Base-by-base conservation (phyloP, 1,140 invertebrate genomes). In the Zophobas atratus region DNA sequence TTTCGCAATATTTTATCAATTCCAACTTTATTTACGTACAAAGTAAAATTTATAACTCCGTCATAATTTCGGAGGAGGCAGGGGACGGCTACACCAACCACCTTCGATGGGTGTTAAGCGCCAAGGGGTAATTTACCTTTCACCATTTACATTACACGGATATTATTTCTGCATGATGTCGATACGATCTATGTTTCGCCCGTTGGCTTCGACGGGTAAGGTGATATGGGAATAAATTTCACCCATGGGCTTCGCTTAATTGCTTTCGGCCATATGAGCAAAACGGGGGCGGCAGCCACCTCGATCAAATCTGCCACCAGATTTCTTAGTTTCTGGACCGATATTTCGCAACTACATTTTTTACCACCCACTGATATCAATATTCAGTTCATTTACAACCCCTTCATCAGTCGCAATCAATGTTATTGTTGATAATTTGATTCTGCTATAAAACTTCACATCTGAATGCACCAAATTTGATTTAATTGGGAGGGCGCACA, bases 1-100 rank as follows among this genome's bases (percentile, higher is more conserved):
- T 86, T 86, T 83, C 77, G 86, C 85, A 86, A 86, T 86, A 86
- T 86, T 86, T 86, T 86, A 86, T 86, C 86, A 86, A 86, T 86
- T 86, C 85, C 81, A 84, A 86, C 85, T 86, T 86, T 86, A 86
- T 86, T 86, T 86, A 86, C 85, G 86, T 86, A 85, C 85, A 86
- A 86, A 86, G 84, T 85, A 83, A 85, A 86, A 86, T 86, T 86
- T 86, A 86, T 85, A 86, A 85, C 84, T 84, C 79, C 80, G 83
- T 82, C 83, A 85, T 85, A 84, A 85, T 84, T 83, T 82, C 80
- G 75, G 70, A 78, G 75, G 78, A 63, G 49, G 55, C 33, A 36
- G 41, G 60, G 38, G 60, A 6, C 36, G 38, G 39, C 60, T 3
- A 20, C 49, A 20, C 49, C 49, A 43, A 3, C 60, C 60, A 48